Base-by-base conservation (phyloP, 2,797 vertebrate genomes). In the Luscinia luscinia region DNA sequence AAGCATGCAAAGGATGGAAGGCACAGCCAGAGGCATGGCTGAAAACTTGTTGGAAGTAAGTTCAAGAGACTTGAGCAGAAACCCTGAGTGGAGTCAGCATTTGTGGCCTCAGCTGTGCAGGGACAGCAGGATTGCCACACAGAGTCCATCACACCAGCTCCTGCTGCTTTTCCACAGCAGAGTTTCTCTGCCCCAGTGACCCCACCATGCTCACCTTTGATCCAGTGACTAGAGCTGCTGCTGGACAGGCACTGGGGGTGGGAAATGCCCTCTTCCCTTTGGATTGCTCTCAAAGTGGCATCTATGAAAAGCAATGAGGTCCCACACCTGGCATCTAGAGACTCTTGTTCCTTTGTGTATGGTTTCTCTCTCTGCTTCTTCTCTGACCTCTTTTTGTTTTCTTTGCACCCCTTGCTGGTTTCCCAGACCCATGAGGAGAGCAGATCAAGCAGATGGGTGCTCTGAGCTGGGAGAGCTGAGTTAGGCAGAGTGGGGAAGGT, bases 351-450 rank as follows among this genome's bases (percentile, higher is more conserved):
- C n/a, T 90, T 64, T 62, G 54, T 12, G 1, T 54, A 76, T 32
- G 7, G 28, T 93, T 94, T 64, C 72, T 84, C 54, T 36, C 77
- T 48, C 74, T 77, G 70, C 45, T 86, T 40, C 36, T 75, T 81
- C 55, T 49, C 64, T 84, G 84, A 77, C 69, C 58, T 64, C 73
- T 66, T 64, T 69, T 59, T 80, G 41, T 91, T 76, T 76, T 6
- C 81, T 91, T 54, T 43, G 27, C 67, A 70, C 18, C 38, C 45
- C 30, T 78, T 89, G 46, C 62, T 81, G 63, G 32, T 87, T 95
- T 90, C 89, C 77, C 86, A 87, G 76, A 36, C 66, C 46, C 80
- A 12, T 20, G 58, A 94, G 62, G 67, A 61, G 58, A 78, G 66
- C 27, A 52, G 76, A 88, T 85, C 89, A 87, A 70, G 58, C n/a